phyloP scores from a whole-genome alignment of 2,113 vertebrate genomes.

The Forbesichthys agassizii region DNA sequence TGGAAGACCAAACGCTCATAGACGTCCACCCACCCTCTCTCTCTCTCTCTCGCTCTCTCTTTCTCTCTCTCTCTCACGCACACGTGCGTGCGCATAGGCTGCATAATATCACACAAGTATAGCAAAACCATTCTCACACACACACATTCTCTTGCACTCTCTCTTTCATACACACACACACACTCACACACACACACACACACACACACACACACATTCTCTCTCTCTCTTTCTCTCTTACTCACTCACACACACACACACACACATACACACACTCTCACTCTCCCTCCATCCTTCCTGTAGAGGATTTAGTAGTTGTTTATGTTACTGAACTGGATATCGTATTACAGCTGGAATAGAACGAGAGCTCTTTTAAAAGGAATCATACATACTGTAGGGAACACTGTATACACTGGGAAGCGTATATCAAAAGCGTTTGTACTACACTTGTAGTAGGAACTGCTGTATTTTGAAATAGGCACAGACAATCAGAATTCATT shows the following conservation, averaged over 20 bases:
- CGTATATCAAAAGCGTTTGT: neutral
- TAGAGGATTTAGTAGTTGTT: conserved; percentile 70
- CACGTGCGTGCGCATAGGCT: conserved; percentile 31
- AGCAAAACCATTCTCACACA: neutral
- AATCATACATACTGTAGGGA: conserved; percentile 23
- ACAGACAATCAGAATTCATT: too few relatives aligned
- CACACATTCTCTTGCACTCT: neutral
- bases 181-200: neutral
- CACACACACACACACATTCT: neutral
- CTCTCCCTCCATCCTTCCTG: conserved; percentile 53
- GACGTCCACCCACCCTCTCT: conserved; percentile 40
- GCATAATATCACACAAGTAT: conserved; percentile 21
- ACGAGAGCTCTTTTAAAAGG: conserved; percentile 35
- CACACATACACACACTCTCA: neutral
- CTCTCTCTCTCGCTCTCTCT: neutral
- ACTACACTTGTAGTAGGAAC: too few relatives aligned
- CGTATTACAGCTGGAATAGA: conserved; percentile 66
- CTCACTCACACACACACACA: neutral
- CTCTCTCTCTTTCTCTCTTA: neutral
- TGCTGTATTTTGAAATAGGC: too few relatives aligned
- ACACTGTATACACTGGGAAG: conserved; percentile 1
- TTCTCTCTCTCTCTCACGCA: conserved; percentile 14
- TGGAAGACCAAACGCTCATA: conserved; percentile 45
- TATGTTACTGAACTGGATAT: conserved; percentile 74
- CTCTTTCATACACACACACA: neutral